Evolutionary conservation across 2,797 vertebrate species (phyloP).

Genomic region (Atherinosoma microstoma): DNA sequence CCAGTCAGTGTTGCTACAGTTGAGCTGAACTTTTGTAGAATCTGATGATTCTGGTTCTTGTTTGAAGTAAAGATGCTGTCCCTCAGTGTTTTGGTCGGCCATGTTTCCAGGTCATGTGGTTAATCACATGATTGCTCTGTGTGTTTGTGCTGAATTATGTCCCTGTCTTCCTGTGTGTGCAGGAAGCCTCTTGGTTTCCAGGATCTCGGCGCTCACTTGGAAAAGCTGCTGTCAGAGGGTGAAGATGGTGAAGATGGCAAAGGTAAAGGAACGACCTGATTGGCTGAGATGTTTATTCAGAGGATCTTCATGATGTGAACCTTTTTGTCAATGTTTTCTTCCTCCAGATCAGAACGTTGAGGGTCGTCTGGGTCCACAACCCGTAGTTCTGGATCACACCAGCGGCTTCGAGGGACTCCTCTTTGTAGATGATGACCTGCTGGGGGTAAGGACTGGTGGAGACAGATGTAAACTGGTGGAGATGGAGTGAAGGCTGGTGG

Average conservation of each 20-base stretch:
- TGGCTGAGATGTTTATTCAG: neutral
- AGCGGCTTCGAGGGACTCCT: constrained; percentile 97
- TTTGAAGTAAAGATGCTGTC: no score
- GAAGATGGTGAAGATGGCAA: constrained; percentile 81
- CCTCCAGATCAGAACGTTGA: constrained; percentile 85
- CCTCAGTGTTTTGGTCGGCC: no score
- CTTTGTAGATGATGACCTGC: constrained; percentile 95
- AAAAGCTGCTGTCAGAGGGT: constrained; percentile 86
- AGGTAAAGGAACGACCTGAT: neutral
- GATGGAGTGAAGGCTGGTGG: no score
- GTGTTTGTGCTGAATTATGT: no score
- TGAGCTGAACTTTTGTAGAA: no score
- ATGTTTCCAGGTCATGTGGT: neutral
- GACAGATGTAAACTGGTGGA: no score
- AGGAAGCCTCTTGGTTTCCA: constrained; percentile 94
- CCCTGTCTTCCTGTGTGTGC: neutral
- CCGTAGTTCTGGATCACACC: constrained; percentile 95
- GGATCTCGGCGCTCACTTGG: constrained; percentile 90
- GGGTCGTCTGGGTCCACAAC: constrained; percentile 91
- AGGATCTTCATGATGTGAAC: neutral
- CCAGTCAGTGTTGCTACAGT: no score
- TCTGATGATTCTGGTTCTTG: no score
- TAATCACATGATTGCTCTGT: no score
- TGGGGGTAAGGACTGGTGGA: constrained; percentile 84
- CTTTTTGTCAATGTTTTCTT: neutral